Percentiles rank a stretch among this genome's conserved stretches.
These are phyloP conservation scores for Clarias pachynema DNA, from an alignment of 2,797 vertebrate genomes.

Conservation along the genomic window DNA sequence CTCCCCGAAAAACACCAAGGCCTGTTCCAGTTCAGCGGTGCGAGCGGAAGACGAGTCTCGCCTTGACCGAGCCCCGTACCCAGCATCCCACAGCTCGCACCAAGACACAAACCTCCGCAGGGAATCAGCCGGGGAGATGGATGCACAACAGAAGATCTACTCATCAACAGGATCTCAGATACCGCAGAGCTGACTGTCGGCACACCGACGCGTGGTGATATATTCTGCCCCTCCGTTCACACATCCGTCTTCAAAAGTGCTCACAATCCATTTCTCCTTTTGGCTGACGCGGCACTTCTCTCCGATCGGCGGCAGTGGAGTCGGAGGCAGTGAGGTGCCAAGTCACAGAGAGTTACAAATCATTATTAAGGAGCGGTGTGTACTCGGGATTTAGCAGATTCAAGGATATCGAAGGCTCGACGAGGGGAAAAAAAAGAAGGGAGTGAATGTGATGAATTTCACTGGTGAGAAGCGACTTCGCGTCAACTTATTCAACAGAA, in stretches of 20 bases:
- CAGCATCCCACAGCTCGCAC: neutral
- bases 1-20: neutral
- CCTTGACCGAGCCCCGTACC: neutral
- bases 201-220: neutral
- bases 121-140: neutral
- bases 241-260: conserved; percentile 23
- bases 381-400: conserved; percentile 17
- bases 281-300: conserved; percentile 24
- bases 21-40: neutral
- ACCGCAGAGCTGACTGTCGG: neutral
- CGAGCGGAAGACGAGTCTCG: neutral
- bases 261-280: neutral
- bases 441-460: conserved; percentile 7
- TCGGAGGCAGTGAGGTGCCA: neutral
- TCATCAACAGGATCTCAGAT: conserved; percentile 12
- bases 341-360: conserved; percentile 34
- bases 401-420: conserved; percentile 19
- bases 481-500: neutral
- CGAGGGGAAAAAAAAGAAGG: neutral
- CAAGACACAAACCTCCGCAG: neutral
- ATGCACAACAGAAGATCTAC: neutral
- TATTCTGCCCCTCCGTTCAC: neutral
- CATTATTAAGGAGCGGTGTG: conserved; percentile 10
- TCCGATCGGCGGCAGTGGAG: neutral
- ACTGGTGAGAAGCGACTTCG: neutral